Conservation (phyloP, 2,888 invertebrate species). For the Sphinx pinastri region DNA sequence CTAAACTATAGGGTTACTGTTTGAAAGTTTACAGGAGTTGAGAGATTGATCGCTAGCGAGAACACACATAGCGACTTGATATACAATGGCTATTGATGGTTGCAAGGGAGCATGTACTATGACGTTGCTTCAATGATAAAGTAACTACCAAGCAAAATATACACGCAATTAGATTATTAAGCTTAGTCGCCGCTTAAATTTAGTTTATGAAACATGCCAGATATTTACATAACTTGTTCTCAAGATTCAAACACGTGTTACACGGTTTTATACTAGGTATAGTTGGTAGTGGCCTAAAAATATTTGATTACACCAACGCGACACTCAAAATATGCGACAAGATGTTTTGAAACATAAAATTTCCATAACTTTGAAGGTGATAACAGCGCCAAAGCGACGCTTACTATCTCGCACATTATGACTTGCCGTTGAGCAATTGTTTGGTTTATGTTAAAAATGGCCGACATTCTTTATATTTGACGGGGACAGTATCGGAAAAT, state of each 20-base stretch:
- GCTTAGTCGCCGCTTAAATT: neutral
- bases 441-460: constrained; percentile 24
- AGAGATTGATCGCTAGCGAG: neutral
- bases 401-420: constrained; percentile 20
- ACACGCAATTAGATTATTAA: neutral
- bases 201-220: neutral
- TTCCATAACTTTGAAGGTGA: constrained; percentile 18
- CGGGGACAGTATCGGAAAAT: constrained; percentile 14
- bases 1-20: too few species aligned
- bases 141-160: neutral
- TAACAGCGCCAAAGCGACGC: constrained; percentile 9
- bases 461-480: constrained; percentile 10
- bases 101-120: too few species aligned
- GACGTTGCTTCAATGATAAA: too few species aligned
- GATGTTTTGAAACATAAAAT: constrained; percentile 26
- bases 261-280: neutral
- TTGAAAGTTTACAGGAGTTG: neutral
- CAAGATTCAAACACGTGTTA: neutral
- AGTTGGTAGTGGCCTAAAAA: neutral
- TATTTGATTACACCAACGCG: neutral
- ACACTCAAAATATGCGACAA: constrained; percentile 25
- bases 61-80: too few species aligned
- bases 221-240: neutral
- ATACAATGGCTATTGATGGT: too few species aligned
- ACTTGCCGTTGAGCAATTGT: constrained; percentile 21